Evolutionary conservation across 1,140 invertebrate genomes (phyloP), one percentile per base, ranked within the genome.

Genomic region (Drosophila insularis): DNA sequence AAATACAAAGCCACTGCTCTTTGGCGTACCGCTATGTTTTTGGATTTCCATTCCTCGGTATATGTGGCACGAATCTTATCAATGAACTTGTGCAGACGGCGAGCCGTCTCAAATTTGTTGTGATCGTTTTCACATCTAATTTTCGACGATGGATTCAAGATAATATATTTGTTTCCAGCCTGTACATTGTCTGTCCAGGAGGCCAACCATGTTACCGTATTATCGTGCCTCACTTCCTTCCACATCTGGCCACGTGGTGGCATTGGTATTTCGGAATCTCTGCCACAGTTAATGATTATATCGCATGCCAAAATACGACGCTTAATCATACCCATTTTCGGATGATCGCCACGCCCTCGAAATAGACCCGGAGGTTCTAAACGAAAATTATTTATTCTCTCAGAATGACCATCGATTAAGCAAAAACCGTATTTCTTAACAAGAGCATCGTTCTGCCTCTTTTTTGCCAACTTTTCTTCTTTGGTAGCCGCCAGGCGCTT

Each of bases 91-190:
- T 96, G 95, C 55, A 99, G 93, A 86, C 97, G 96, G 63, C 99
- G 94, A 1, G 99, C 99, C 35, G 96, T 99, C 92, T 99, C 99
- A 93, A 99, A 99, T 91, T 99, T 99, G 91, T 98, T 96, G 97
- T 97, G 99, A 94, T 99, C 99, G 92, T 99, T 99, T 93, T 99
- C 98, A 55, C 98, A 98, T 93, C 99, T 99, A n/a, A 99, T 93
- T 92, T 99, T 98, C 13, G 98, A 99, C 63, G 98, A 98, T 31
- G 99, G 98, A 95, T 99, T 99, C 80, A 99, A 94, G 99, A 99
- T 99, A 35, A 99, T 96, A 93, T 99, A 99, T 93, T 99, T 99
- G 0, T 97, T 98, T 92, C 98, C 97, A 0, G 85, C 97, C 93
- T 97, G 96, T 58, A 99, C 97, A 93, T 99, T 99, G 93, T 99